Evolutionary conservation across 2,113 vertebrate species (phyloP), one percentile per base, ranked within the genome.

Genomic region (Eptesicus fuscus): DNA sequence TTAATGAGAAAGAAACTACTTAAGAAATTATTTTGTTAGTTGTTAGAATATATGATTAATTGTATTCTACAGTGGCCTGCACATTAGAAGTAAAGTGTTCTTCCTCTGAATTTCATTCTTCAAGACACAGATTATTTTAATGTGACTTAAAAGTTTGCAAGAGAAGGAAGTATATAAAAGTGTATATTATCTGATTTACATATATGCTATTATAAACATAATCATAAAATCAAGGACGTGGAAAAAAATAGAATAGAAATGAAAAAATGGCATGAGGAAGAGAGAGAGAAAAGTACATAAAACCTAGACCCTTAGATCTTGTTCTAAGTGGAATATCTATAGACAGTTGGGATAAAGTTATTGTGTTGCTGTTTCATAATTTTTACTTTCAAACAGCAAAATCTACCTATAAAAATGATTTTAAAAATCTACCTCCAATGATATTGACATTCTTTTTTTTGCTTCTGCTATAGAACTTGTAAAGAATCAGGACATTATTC

Each of bases 21-120:
- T 77, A 56, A n/a, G 14, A 4, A 78, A 3, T 40, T 88, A 37
- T 59, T 94, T 28, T 70, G 9, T 59, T 79, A n/a, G 18, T 18
- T 86, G 22, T 63, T 69, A 71, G 65, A 51, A 69, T 65, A 20
- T 11, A 17, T 80, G 74, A 70, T 42, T 80, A 44, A 47, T 4
- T 56, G 7, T 20, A 44, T 23, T 76, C 67, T 82, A 30, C 23
- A 35, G 5, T 77, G 40, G n/a, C 35, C 11, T 61, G 9, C 28
- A 13, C 86, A 44, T 76, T 91, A 59, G n/a, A 93, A 91, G 12
- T 79, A 12, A 65, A 79, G 93, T 90, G 37, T 67, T 83, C 14
- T 92, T 94, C 16, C 30, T 30, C 22, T 87, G 10, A 86, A 91
- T 65, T 70, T 88, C n/a, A 61, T 91, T 91, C 85, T 63, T 83